Evolutionary conservation across 2,113 vertebrate species (phyloP), one percentile per base, ranked within the genome.

Genomic region (Ageneiosus marmoratus): DNA sequence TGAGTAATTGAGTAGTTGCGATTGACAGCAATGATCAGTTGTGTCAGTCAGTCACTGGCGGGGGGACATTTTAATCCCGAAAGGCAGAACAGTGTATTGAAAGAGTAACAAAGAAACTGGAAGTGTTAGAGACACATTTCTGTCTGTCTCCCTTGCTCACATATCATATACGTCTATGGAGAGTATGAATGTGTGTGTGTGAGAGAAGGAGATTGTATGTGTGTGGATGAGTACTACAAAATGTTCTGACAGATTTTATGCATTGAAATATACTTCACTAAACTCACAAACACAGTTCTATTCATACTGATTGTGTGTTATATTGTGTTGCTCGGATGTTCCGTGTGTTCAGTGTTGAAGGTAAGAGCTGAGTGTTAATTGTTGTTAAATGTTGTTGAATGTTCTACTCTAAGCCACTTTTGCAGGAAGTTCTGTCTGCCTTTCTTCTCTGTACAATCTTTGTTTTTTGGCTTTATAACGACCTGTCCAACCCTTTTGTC

Each of bases 401-500:
- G 85, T 86, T 84, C 89, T 94, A 84, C 84, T 83, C 86, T 81
- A 58, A 80, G 95, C 96, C 93, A 96, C 58, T 95, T 95, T 96
- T 96, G 95, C 96, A 98, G 85, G 95, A 94, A 82, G 94, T 96
- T 96, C 97, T 95, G 96, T 98, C 96, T 94, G 94, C 91, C 90
- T 92, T 67, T 92, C 96, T 97, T 97, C 95, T 97, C 95, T 92
- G 97, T 99, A 96, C 95, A 96, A 93, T 94, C 91, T 92, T 92
- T 97, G 95, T 98, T 96, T 97, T 96, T 95, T 94, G 86, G 90
- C 91, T 97, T 98, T 97, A 96, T 97, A 95, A 98, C 96, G 93
- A 98, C 79, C 94, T 98, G 97, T 99, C 97, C 96, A 98, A 99
- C 95, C 97, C 97, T 99, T 97, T 97, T 98, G 97, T 99, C 97